Percentiles rank a stretch among this genome's conserved stretches.
Conservation (phyloP, 2,888 invertebrate genomes). For the Lamproptera curius region DNA sequence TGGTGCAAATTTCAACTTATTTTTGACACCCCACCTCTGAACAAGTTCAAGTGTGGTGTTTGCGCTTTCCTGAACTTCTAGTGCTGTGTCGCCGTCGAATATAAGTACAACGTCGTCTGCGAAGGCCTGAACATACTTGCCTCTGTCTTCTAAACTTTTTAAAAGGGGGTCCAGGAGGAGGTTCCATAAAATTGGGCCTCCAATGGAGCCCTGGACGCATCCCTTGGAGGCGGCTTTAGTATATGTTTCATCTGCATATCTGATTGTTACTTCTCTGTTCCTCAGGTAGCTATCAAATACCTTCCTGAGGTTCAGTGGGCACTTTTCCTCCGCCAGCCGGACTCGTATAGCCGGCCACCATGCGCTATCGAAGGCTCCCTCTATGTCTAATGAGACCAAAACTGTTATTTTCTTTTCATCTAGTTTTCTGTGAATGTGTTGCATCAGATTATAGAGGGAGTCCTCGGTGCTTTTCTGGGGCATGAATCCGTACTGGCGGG, state of each 20-base stretch:
- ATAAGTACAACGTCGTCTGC: background rate
- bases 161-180: background rate
- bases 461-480: too few relatives aligned
- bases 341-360: background rate
- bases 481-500: too few relatives aligned
- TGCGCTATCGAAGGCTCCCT: too few relatives aligned
- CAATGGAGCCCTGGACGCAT: background rate
- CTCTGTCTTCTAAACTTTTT: background rate
- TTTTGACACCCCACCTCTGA: slow-evolving; percentile 4
- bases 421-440: background rate
- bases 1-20: too few relatives aligned
- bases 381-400: background rate
- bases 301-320: too few relatives aligned
- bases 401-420: background rate
- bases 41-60: slow-evolving; percentile 12
- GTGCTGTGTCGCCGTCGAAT: slow-evolving; percentile 2
- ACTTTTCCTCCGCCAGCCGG: background rate
- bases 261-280: slow-evolving; percentile 2
- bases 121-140: background rate
- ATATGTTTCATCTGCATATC: slow-evolving; percentile 1
- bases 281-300: slow-evolving; percentile 6
- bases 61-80: background rate
- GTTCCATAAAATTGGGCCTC: background rate
- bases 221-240: background rate
- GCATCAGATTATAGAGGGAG: too few relatives aligned